Evolutionary conservation across 2,888 invertebrate species (phyloP), one percentile per base, ranked within the genome.

Genomic region (Shargacucullia verbasci): DNA sequence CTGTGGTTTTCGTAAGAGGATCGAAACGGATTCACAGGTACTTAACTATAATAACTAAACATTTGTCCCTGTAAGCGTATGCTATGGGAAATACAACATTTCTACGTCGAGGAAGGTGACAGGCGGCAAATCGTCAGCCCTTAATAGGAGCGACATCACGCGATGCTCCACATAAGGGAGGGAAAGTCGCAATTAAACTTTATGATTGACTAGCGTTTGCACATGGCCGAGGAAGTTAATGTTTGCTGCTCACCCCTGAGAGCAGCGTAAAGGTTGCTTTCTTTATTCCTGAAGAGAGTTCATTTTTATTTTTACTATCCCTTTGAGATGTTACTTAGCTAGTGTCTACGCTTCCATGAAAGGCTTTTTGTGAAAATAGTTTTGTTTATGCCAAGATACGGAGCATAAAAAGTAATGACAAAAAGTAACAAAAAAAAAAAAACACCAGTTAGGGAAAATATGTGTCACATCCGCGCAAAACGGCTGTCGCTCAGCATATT

Each of bases 101-200:
- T 57, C 64, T 62, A 35, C 44, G 50, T 61, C 55, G 47, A 68
- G 71, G 81, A 80, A 84, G 81, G 78, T 78, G 76, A 78, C 76
- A 75, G 50, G 60, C 80, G 69, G 81, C 85, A 83, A 85, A 84
- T 85, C 76, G 79, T 73, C 78, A 73, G 77, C 72, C 86, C 82
- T 82, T 82, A 82, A 82, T 77, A 79, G 88, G 82, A 83, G 79
- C 73, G 81, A 83, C 83, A 83, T 84, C 81, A 81, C 76, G 73
- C 77, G 73, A 62, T 71, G 62, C 60, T 29, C 75, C 83, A 74
- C 75, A 75, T 81, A 85, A 84, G 79, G 86, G 76, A 79, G 78
- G 85, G 79, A 87, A 88, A 87, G 88, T 71, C 65, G 76, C 83
- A 81, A 84, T 84, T 82, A 82, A 83, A 78, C 75, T 83, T 79